Evolutionary conservation across 2,888 invertebrate genomes (phyloP).

Genomic region (Tuberolachnus salignus): DNA sequence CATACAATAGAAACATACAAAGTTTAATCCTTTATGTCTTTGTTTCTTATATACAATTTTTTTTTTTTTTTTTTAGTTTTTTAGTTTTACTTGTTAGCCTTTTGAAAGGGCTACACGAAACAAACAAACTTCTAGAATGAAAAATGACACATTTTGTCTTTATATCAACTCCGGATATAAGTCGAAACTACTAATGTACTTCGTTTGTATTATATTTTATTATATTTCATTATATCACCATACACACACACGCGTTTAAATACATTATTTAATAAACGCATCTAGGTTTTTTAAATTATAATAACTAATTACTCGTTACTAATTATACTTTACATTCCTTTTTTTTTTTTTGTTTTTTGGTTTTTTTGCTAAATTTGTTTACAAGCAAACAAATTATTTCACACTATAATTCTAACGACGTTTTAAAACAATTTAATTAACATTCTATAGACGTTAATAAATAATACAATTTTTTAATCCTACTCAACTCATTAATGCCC

Average conservation of each 20-base stretch:
- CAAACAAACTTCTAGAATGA: conserved; percentile 15
- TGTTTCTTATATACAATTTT: conserved; percentile 32
- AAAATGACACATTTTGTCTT: conserved; percentile 24
- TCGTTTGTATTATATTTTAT: not conserved
- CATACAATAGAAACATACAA: conserved; percentile 8
- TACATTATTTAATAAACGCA: not conserved
- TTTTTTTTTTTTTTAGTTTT: not conserved
- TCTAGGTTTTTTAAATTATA: not conserved
- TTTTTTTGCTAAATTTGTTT: not conserved
- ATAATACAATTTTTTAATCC: too few relatives aligned
- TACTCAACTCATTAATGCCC: too few relatives aligned
- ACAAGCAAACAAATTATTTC: not conserved
- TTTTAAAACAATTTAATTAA: too few relatives aligned
- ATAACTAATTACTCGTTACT: not conserved
- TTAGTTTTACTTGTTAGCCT: conserved; percentile 21
- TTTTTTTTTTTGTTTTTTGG: too few relatives aligned
- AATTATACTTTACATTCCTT: not conserved
- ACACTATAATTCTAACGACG: too few relatives aligned
- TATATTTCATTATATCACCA: not conserved
- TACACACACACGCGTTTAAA: not conserved
- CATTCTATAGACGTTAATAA: too few relatives aligned
- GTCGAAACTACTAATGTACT: not conserved
- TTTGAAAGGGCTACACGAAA: conserved; percentile 21
- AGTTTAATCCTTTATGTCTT: conserved; percentile 19
- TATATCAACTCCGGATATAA: not conserved